Conservation (phyloP, 2,113 vertebrate species). For the Varanus komodoensis region DNA sequence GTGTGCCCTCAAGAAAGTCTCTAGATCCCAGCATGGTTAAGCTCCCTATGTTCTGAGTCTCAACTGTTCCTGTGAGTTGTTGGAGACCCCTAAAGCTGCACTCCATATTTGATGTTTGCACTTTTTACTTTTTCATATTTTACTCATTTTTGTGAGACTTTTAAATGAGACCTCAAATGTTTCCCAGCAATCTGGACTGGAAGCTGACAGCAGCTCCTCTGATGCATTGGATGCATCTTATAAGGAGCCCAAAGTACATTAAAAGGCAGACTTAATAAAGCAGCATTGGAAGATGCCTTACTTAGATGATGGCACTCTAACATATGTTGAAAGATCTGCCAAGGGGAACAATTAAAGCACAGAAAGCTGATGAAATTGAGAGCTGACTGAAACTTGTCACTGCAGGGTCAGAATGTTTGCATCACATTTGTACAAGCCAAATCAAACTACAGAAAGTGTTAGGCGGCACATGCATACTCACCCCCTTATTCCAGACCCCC, state of each 20-base stretch:
- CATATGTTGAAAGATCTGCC: conserved; percentile 63
- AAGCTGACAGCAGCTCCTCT: conserved; percentile 21
- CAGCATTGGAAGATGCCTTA: conserved; percentile 31
- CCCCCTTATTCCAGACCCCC: neutral
- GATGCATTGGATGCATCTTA: conserved; percentile 41
- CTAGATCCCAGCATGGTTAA: conserved; percentile 22
- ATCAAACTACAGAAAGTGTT: conserved; percentile 49
- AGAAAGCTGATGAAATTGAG: conserved; percentile 70
- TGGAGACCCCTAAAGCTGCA: conserved; percentile 43
- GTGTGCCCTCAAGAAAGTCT: conserved; percentile 15
- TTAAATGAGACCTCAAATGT: conserved; percentile 48
- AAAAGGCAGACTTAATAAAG: conserved; percentile 71
- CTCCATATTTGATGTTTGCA: conserved; percentile 44
- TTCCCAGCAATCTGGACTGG: conserved; percentile 47
- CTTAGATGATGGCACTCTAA: conserved; percentile 53
- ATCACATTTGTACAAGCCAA: conserved; percentile 53
- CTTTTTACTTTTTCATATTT: conserved; percentile 57
- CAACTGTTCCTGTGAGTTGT: conserved; percentile 5
- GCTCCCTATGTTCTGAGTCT: conserved; percentile 29
- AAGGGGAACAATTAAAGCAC: conserved; percentile 66
- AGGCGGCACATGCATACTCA: conserved; percentile 12
- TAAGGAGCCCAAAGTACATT: conserved; percentile 66
- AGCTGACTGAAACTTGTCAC: conserved; percentile 69
- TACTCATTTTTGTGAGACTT: conserved; percentile 46
- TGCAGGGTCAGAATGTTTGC: conserved; percentile 51